Base-by-base conservation (phyloP, 2,888 invertebrate genomes). In the Gastrophysa polygoni region DNA sequence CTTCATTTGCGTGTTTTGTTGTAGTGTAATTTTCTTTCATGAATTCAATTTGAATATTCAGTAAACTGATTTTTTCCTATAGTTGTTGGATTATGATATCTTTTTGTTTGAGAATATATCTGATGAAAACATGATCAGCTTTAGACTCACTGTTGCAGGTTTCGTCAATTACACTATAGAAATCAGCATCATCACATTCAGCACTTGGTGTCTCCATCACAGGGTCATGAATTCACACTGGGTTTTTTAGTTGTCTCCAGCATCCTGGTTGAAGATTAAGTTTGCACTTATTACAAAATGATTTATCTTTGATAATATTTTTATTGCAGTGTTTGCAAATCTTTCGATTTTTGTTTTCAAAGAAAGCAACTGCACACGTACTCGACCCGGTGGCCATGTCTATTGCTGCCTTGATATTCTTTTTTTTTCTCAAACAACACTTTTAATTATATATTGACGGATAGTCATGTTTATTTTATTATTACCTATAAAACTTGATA, bases 261-360 rank as follows among this genome's bases (percentile, higher is more conserved):
- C 52, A 52, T 4, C 52, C 52, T 11, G 17, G 52, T 18, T 52
- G 52, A 16, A 52, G 17, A 52, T 34, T 52, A 34, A 38, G 38
- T 38, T 52, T 52, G 38, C 52, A 52, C 52, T 51, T 32, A 10
- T 29, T 51, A 51, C 51, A 51, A 17, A 38, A 38, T 38, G 18
- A 52, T 6, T 49, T 49, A 1, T 49, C 49, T 14, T 49, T 28
- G n/a, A 49, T 49, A 8, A 49, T 49, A 49, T 20, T 51, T 16
- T 18, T 52, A 18, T 52, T 52, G 20, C 52, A 52, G 20, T 52
- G 52, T 54, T 54, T 54, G 38, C 38, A 38, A 18, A 21, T 38
- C n/a, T 3, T 17, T 4, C 7, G 16, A 38, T 20, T 54, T 21
- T 14, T 38, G n/a, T 54, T 54, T 38, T 54, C 52, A 20, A 14